Evolutionary conservation across 2,888 invertebrate genomes (phyloP), one percentile per base, ranked within the genome.

Genomic region (Emmelina monodactyla): DNA sequence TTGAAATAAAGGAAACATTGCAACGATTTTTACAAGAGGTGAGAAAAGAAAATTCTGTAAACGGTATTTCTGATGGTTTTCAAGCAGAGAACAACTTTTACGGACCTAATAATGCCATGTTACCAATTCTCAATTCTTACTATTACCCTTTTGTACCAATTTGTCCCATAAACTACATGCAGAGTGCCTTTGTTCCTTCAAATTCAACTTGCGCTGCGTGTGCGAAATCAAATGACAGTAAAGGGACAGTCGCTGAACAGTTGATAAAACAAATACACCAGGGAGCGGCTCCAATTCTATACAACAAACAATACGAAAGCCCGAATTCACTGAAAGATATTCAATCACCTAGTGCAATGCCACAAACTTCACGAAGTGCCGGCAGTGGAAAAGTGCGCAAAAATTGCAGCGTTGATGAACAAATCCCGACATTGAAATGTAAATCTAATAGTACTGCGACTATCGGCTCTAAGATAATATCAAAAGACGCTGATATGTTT

Each of bases 241-340:
- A 52, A 14, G 68, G 70, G 45, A 76, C 73, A 10, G 70, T 75
- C 22, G 56, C n/a, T n/a, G n/a, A n/a, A n/a, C n/a, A 69, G 40
- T 49, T 78, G 2, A 67, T 79, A 22, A 75, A 72, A 51, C 68
- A 76, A 51, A 78, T 79, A 37, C 69, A 79, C 41, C 71, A 75
- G 40, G 62, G 57, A 30, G 67, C 78, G 2, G 59, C 65, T 7
- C 64, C 65, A 44, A 61, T 57, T n/a, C n/a, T n/a, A n/a, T n/a
- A n/a, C n/a, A n/a, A n/a, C n/a, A n/a, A n/a, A n/a, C n/a, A n/a
- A n/a, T n/a, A n/a, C n/a, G n/a, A n/a, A n/a, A n/a, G n/a, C n/a
- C n/a, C n/a, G n/a, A n/a, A n/a, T n/a, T n/a, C n/a, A n/a, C n/a
- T n/a, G n/a, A n/a, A n/a, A n/a, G n/a, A n/a, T n/a, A n/a, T n/a